Conservation (phyloP, 2,113 vertebrate species). For the Tautogolabrus adspersus region DNA sequence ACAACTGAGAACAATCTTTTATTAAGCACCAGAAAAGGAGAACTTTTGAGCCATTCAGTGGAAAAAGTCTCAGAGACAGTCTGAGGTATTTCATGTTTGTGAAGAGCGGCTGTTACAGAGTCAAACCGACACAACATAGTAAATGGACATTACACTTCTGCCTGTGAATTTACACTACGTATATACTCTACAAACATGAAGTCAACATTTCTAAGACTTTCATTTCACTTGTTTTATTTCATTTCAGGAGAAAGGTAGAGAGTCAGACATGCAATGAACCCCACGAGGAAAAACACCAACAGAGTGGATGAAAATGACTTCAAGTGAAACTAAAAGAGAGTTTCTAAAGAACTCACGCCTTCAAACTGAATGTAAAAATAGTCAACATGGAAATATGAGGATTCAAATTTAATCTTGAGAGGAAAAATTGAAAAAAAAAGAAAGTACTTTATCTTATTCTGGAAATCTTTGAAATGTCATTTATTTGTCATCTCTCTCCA, state of each 20-base stretch:
- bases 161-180: slow-evolving; percentile 16
- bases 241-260: background rate
- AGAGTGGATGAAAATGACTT: no score
- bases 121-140: slow-evolving; percentile 2
- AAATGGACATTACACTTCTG: slow-evolving; percentile 9
- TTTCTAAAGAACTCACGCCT: background rate
- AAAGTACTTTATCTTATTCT: background rate
- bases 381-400: background rate
- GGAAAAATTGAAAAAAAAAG: background rate
- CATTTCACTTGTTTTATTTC: background rate
- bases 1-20: background rate
- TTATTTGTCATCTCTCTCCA: no score
- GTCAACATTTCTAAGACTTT: background rate
- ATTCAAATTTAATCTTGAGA: background rate
- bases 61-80: slow-evolving; percentile 41
- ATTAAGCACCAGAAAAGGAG: slow-evolving; percentile 20
- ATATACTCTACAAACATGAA: background rate
- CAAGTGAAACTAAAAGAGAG: slow-evolving; percentile 15
- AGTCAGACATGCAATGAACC: background rate
- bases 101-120: background rate
- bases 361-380: background rate
- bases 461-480: background rate
- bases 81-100: slow-evolving; percentile 24
- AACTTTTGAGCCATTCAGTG: slow-evolving; percentile 17
- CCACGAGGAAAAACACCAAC: no score